A percentile compares a stretch with the other conserved stretches of the same genome.
These are phyloP conservation scores for Sebastes goodei DNA, from an alignment of 2,797 vertebrate species.

Conservation along the genomic window DNA sequence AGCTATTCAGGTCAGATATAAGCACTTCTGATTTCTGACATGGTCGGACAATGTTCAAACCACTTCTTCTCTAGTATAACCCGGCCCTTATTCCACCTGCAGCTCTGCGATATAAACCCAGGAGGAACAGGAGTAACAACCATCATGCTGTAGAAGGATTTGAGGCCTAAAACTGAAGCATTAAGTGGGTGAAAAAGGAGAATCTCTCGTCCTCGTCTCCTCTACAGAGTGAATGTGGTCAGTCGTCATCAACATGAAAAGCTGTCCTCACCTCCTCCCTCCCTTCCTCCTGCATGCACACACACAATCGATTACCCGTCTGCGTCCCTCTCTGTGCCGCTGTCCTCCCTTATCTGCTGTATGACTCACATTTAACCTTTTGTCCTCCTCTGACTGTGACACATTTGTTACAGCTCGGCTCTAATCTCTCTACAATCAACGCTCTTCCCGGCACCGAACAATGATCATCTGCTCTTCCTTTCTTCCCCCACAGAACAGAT, in stretches of 20 bases:
- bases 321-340: neutral
- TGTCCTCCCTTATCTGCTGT: neutral
- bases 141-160: neutral
- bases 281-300: constrained; percentile 4
- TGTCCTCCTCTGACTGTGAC: constrained; percentile 2
- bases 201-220: neutral
- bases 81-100: neutral
- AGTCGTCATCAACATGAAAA: neutral
- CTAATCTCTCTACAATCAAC: neutral
- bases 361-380: constrained; percentile 43
- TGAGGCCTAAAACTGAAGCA: neutral
- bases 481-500: neutral
- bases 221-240: neutral
- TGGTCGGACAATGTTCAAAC: no score
- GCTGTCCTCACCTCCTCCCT: neutral
- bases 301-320: neutral
- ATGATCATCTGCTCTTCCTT: neutral
- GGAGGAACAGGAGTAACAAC: neutral
- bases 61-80: neutral
- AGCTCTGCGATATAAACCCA: neutral
- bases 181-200: neutral
- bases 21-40: no score
- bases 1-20: no score
- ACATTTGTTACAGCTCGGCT: neutral
- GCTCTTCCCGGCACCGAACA: constrained; percentile 7